Evolutionary conservation across 2,113 vertebrate species (phyloP), one percentile per base, ranked within the genome.

Genomic region (Ctenodactylus gundi): DNA sequence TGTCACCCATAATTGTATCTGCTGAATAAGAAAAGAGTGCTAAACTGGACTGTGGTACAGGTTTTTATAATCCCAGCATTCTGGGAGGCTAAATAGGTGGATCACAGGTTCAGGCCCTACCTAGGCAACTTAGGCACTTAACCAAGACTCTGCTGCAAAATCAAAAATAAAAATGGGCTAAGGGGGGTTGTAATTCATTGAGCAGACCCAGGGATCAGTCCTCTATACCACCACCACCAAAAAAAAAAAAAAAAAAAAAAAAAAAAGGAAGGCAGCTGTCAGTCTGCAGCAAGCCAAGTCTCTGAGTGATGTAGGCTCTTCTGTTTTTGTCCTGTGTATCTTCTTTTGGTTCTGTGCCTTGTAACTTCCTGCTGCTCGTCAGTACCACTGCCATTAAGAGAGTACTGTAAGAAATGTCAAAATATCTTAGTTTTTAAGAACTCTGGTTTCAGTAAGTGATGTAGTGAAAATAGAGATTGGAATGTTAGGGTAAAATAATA

Each of bases 341-440:
- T 49, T 25, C 7, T 51, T 84, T 84, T 87, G 44, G 25, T 90
- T 58, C 34, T 84, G 21, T 90, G 29, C 51, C 31, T 87, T 96
- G 7, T 90, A 49, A 57, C 8, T 44, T 88, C 90, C 84, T 76
- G 73, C 31, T 84, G 14, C n/a, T 94, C 4, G 46, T 39, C 91
- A 85, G 4, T 53, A n/a, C 73, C 64, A 17, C 12, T 76, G 7
- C 82, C 20, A 65, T 65, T 60, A 12, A 23, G 62, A 72, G 23
- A 94, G 25, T 84, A 91, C 29, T 41, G 0, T 53, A 83, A 89
- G 91, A 75, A 29, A 49, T 20, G 17, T 25, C 75, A 0, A 87
- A 46, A 29, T 84, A 60, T 93, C 78, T 96, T 77, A 77, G 29
- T 92, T 94, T 93, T 97, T 20, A 89, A 89, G 53, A 95, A 78